A percentile compares a stretch with the other conserved stretches of the same genome.
phyloP scores from a whole-genome alignment of 2,797 vertebrate species.

The Channallabes apus region DNA sequence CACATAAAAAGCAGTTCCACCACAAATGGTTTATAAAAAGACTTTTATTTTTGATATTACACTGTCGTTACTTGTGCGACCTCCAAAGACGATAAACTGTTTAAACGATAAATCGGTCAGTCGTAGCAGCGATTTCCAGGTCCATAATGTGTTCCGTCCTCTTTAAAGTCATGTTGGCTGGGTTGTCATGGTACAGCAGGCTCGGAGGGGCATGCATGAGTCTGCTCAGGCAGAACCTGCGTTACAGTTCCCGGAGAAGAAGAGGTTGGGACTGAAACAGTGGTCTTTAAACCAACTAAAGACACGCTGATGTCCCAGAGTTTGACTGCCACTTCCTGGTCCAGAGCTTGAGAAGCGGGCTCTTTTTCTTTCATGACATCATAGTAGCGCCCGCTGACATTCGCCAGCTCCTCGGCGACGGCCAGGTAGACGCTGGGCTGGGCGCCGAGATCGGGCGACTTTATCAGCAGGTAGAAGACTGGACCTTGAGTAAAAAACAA shows the following conservation, averaged over 20 bases:
- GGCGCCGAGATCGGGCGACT: conserved; percentile 79
- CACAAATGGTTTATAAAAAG: not conserved
- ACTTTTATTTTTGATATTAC: not conserved
- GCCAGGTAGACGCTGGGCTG: conserved; percentile 82
- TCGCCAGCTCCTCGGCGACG: conserved; percentile 77
- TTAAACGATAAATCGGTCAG: not conserved
- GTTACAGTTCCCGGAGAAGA: not conserved
- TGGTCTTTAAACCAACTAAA: conserved; percentile 74
- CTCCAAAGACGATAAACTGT: not conserved
- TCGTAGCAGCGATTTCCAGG: not conserved
- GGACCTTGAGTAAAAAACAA: conserved; percentile 68
- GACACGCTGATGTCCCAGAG: conserved; percentile 82
- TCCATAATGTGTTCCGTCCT: not conserved
- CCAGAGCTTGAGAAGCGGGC: conserved; percentile 77
- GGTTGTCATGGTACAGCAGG: not conserved
- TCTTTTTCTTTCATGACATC: conserved; percentile 80
- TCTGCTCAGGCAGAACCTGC: not conserved
- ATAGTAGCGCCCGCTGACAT: conserved; percentile 80
- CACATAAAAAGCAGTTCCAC: not conserved
- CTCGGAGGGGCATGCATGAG: not conserved
- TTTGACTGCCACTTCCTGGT: conserved; percentile 71
- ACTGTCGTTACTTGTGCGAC: not conserved
- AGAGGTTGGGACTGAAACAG: not conserved
- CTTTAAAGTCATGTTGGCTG: not conserved
- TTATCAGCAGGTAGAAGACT: conserved; percentile 81